Evolutionary conservation across 2,113 vertebrate species (phyloP).

Genomic region (Labeo rohita): DNA sequence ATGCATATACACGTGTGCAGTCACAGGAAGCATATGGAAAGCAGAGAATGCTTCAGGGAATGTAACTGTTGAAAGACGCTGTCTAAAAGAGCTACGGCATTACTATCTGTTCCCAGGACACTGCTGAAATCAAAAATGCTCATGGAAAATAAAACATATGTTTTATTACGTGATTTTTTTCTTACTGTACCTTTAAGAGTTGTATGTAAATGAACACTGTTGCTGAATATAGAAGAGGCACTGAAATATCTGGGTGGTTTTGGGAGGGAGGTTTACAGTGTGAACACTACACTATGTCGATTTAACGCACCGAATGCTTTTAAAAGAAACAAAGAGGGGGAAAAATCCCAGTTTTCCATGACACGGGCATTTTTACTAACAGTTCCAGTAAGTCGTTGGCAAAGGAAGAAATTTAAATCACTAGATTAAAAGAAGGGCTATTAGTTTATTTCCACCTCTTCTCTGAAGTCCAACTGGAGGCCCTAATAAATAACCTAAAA

Average conservation of each 20-base stretch:
- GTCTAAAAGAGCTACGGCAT: not conserved
- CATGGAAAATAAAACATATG: not conserved
- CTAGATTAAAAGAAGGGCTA: not conserved
- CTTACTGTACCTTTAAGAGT: not conserved
- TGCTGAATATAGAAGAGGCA: not conserved
- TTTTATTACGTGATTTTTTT: not conserved
- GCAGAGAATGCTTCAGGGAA: not conserved
- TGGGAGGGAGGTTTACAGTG: not conserved
- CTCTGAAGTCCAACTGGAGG: not conserved
- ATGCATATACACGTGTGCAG: not conserved
- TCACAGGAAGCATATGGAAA: not conserved
- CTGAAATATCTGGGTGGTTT: not conserved
- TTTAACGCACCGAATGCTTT: not conserved
- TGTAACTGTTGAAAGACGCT: not conserved
- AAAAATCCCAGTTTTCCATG: not conserved
- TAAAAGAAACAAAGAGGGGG: not conserved
- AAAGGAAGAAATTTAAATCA: not conserved
- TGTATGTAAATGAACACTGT: not conserved
- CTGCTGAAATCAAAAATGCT: not conserved
- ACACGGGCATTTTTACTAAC: not conserved
- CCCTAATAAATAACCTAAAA: slow-evolving; percentile 16
- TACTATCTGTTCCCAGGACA: not conserved
- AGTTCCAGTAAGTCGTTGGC: not conserved
- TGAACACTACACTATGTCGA: not conserved
- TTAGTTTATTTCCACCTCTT: not conserved